Evolutionary conservation across 2,888 invertebrate species (phyloP).

Genomic region (Apodemia zela): DNA sequence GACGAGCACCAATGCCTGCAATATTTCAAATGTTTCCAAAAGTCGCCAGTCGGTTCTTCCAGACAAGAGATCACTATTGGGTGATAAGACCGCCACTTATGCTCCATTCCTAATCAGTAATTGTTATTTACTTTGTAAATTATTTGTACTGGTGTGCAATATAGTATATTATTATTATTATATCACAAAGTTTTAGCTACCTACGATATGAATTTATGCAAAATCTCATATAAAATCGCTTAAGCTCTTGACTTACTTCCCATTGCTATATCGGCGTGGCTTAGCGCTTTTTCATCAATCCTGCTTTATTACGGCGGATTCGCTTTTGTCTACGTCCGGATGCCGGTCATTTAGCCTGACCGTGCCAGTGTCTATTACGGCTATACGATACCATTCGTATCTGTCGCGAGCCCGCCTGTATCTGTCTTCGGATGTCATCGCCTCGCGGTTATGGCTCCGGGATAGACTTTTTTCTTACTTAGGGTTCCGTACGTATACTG

Average conservation of each 20-base stretch:
- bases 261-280: conserved; percentile 76
- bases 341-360: conserved; percentile 75
- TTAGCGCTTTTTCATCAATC: conserved; percentile 83
- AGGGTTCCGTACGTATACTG: neutral
- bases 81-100: too few relatives aligned
- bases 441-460: conserved; percentile 47
- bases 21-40: too few relatives aligned
- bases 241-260: conserved; percentile 36
- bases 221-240: conserved; percentile 26
- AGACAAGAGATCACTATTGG: too few relatives aligned
- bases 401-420: conserved; percentile 59
- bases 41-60: too few relatives aligned
- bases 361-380: conserved; percentile 70
- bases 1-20: too few relatives aligned
- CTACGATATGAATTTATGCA: too few relatives aligned
- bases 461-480: conserved; percentile 44
- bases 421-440: conserved; percentile 68
- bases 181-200: too few relatives aligned
- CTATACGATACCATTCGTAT: conserved; percentile 75
- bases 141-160: too few relatives aligned
- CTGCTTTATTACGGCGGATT: conserved; percentile 79
- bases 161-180: too few relatives aligned
- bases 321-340: conserved; percentile 75
- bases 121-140: too few relatives aligned
- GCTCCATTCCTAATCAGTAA: too few relatives aligned